Conservation (phyloP, 2,888 invertebrate genomes). For the Antheraea assamensis region DNA sequence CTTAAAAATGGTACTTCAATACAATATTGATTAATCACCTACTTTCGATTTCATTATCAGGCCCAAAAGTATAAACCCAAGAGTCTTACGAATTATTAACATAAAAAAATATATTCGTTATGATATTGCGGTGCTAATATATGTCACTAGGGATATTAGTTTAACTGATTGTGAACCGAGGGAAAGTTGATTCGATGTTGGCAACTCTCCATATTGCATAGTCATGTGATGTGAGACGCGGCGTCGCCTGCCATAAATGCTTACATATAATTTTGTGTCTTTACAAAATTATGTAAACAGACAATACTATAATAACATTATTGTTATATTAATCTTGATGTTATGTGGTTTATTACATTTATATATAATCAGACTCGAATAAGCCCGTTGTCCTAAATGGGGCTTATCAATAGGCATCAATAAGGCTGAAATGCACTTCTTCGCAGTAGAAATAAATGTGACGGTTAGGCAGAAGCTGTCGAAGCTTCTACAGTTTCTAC, state of each 20-base stretch:
- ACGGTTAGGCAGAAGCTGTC: too few species aligned
- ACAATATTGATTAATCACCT: background rate
- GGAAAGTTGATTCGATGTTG: conserved; percentile 3
- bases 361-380: too few species aligned
- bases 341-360: too few species aligned
- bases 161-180: background rate
- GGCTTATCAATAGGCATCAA: too few species aligned
- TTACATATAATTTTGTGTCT: background rate
- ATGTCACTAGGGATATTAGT: background rate
- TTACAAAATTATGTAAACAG: too few species aligned
- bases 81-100: background rate
- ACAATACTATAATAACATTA: too few species aligned
- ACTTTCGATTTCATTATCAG: background rate
- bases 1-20: background rate
- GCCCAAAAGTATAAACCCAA: background rate
- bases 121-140: background rate
- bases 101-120: background rate
- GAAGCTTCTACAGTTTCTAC: too few species aligned
- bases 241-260: background rate
- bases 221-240: background rate
- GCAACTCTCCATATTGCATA: conserved; percentile 2
- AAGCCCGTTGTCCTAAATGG: too few species aligned
- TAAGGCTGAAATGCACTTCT: too few species aligned
- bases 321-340: too few species aligned
- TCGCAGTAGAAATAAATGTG: too few species aligned